Conservation (phyloP, 2,113 vertebrate genomes). For the Paramisgurnus dabryanus region DNA sequence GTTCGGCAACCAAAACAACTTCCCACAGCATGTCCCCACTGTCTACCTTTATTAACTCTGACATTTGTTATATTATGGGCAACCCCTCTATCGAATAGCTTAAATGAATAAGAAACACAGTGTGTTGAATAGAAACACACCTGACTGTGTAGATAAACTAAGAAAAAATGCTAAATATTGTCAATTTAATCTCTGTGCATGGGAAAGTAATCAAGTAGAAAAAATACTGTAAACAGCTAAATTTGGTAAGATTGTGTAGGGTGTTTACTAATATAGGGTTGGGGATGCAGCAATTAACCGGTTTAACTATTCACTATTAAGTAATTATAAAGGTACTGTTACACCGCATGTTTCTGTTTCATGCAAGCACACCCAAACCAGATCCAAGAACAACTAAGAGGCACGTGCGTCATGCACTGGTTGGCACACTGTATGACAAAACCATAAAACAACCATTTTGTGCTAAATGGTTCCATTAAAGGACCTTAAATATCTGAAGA, state of each 20-base stretch:
- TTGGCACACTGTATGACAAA: too few species aligned
- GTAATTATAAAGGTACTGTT: too few species aligned
- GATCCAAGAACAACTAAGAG: too few species aligned
- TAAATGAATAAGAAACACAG: constrained; percentile 44
- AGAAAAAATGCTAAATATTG: not conserved
- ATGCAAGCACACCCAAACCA: too few species aligned
- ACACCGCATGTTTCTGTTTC: too few species aligned
- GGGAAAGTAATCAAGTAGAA: not conserved
- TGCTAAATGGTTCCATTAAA: too few species aligned
- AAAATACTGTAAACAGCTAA: constrained; percentile 17
- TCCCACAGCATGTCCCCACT: constrained; percentile 30
- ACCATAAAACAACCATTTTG: too few species aligned
- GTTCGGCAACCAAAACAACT: constrained; percentile 30
- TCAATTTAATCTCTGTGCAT: constrained; percentile 5
- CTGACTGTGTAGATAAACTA: constrained; percentile 21
- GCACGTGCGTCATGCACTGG: too few species aligned
- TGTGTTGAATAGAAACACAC: constrained; percentile 17
- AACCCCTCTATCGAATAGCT: constrained; percentile 29
- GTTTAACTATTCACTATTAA: too few species aligned
- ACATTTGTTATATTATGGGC: constrained; percentile 40
- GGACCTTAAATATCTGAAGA: too few species aligned
- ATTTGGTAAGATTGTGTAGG: not conserved
- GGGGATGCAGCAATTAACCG: too few species aligned
- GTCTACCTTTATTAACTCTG: constrained; percentile 47
- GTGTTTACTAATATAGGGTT: not conserved